Percentiles rank a stretch among this genome's conserved stretches.
These are phyloP conservation scores for Phylloscopus collybita DNA, from an alignment of 2,797 vertebrate genomes.

Conservation along the genomic window DNA sequence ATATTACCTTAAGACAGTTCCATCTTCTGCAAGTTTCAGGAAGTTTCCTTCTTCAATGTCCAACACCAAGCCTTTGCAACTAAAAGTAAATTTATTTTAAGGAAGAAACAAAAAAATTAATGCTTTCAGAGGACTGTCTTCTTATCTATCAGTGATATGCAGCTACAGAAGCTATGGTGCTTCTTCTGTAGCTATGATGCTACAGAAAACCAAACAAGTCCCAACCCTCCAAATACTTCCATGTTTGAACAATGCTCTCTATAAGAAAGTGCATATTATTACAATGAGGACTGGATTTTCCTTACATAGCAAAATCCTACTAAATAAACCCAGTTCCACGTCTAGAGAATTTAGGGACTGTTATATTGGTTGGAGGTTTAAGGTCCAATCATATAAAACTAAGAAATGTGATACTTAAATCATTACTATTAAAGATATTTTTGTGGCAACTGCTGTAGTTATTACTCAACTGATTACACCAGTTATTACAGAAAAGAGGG, in stretches of 20 bases:
- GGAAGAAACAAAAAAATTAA: slow-evolving; percentile 17
- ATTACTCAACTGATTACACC: not conserved
- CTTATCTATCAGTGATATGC: not conserved
- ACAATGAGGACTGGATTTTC: not conserved
- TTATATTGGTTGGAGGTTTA: not conserved
- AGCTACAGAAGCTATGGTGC: not conserved
- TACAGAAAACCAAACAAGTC: not conserved
- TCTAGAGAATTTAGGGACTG: not conserved
- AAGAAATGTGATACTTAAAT: not conserved
- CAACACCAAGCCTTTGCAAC: slow-evolving; percentile 92
- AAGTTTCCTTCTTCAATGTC: slow-evolving; percentile 96
- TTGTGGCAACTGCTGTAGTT: not conserved
- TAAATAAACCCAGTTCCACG: not conserved
- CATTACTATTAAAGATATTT: not conserved
- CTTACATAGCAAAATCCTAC: not conserved
- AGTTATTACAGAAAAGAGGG: not conserved
- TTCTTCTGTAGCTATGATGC: not conserved
- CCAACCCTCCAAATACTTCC: not conserved
- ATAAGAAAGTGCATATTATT: not conserved
- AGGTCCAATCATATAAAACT: not conserved
- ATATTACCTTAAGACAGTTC: slow-evolving; percentile 90
- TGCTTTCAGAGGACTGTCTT: not conserved
- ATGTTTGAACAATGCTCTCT: not conserved
- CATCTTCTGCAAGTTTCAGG: slow-evolving; percentile 91
- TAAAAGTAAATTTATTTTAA: slow-evolving; percentile 53